A percentile compares a stretch with the other conserved stretches of the same genome.
phyloP scores from a whole-genome alignment of 2,797 vertebrate species.

The Anguilla anguilla region DNA sequence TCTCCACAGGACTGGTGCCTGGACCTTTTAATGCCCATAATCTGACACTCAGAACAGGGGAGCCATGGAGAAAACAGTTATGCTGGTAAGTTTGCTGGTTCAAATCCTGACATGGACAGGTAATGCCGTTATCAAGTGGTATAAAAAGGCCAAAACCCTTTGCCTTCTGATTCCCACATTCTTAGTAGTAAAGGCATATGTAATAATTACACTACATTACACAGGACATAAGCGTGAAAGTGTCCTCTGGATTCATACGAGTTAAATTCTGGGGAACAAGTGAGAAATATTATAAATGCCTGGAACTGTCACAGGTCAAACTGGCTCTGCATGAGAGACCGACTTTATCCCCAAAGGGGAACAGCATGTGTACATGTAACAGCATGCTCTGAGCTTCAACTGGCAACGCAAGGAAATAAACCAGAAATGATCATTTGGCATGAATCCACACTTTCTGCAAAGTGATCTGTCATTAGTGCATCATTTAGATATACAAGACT shows the following conservation, averaged over 20 bases:
- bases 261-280: conserved; percentile 33
- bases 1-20: not conserved
- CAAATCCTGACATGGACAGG: not conserved
- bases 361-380: conserved; percentile 50
- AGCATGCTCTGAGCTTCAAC: conserved; percentile 46
- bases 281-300: conserved; percentile 56
- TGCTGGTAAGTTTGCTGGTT: not conserved
- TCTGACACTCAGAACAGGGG: not conserved
- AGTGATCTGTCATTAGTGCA: conserved; percentile 32
- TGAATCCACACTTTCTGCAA: conserved; percentile 28
- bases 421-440: conserved; percentile 39
- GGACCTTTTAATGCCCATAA: conserved; percentile 5
- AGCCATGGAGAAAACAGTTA: not conserved
- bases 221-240: not conserved
- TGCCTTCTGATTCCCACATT: not conserved
- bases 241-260: conserved; percentile 1
- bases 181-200: not conserved
- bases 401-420: conserved; percentile 22
- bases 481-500: conserved; percentile 34
- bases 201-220: not conserved
- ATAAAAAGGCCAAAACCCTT: not conserved
- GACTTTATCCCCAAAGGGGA: conserved; percentile 8
- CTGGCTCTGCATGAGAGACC: conserved; percentile 41
- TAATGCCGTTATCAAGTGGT: not conserved
- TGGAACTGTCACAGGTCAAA: conserved; percentile 42